Evolutionary conservation across 2,797 vertebrate species (phyloP), one percentile per base, ranked within the genome.

Genomic region (Thamnophis elegans): DNA sequence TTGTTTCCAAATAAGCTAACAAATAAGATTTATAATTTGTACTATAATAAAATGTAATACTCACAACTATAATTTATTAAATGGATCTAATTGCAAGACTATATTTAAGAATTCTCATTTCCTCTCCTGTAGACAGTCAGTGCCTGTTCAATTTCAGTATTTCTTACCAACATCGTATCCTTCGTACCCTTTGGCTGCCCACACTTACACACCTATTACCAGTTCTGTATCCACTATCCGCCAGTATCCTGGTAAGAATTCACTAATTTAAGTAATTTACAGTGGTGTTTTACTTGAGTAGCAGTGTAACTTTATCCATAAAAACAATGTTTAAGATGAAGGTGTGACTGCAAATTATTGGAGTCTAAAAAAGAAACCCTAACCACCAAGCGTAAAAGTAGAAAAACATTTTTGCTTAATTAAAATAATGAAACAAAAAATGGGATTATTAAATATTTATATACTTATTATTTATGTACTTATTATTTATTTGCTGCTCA

Each of bases 71-170:
- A 90, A 14, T 90, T 60, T 28, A 36, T 92, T 53, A 62, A 20
- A 32, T 3, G 1, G 13, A 8, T 89, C n/a, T 26, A 89, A 54
- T 1, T 88, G 62, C 36, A 86, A n/a, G 16, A 0, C 0, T 36
- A 13, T 94, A 32, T 94, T 22, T 96, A 85, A 96, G 53, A 8
- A 22, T 87, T 90, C 95, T 13, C 92, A 86, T 94, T 47, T 88
- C 94, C 36, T 6, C 91, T 73, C 93, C 96, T 94, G 1, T 91
- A 99, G 99, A 97, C 98, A 99, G 2, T 97, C 99, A 7, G 98
- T 99, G 89, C 99, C 99, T 47, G 98, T 99, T 93, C 99, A 99
- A 97, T 99, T 99, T 98, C 99, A 99, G 95, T 99, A 99, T 97
- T 99, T 99, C 97, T 95, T 99, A 92, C 99, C 99, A 5, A 98